A percentile compares a stretch with the other conserved stretches of the same genome.
Conservation (phyloP, 1,140 invertebrate species). For the Psilanteris sp. region DNA sequence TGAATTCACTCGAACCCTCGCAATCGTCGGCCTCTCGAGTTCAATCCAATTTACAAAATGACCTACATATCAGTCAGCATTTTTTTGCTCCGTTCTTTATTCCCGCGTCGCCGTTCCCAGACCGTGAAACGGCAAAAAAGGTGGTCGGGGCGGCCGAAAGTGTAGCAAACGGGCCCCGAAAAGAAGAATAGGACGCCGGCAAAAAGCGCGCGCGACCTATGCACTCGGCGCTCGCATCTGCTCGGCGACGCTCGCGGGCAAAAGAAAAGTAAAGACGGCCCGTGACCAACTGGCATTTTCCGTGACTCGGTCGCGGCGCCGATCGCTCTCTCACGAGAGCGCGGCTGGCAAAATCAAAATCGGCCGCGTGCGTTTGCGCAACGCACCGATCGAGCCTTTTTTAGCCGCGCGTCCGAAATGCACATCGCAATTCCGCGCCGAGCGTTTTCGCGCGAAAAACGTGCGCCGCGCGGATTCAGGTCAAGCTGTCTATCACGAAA, state of each 20-base stretch:
- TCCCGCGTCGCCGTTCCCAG: no score
- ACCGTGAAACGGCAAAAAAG: conserved; percentile 8
- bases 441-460: no score
- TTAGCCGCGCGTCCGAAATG: no score
- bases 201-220: conserved; percentile 9
- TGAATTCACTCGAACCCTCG: conserved; percentile 37
- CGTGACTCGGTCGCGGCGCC: conserved; percentile 28
- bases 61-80: conserved; percentile 26
- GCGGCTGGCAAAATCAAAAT: no score
- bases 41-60: conserved; percentile 54
- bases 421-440: no score
- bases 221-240: conserved; percentile 21
- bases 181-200: no score
- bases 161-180: neutral
- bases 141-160: neutral
- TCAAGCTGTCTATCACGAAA: conserved; percentile 48
- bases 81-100: conserved; percentile 1
- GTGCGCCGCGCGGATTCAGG: conserved; percentile 34
- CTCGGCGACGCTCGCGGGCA: conserved; percentile 26
- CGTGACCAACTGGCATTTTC: conserved; percentile 54
- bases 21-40: conserved; percentile 14
- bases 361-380: no score
- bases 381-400: no score
- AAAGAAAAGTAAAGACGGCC: conserved; percentile 26
- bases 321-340: conserved; percentile 11